Evolutionary conservation across 2,888 invertebrate species (phyloP), one percentile per base, ranked within the genome.

Genomic region (Cerastis rubricosa): DNA sequence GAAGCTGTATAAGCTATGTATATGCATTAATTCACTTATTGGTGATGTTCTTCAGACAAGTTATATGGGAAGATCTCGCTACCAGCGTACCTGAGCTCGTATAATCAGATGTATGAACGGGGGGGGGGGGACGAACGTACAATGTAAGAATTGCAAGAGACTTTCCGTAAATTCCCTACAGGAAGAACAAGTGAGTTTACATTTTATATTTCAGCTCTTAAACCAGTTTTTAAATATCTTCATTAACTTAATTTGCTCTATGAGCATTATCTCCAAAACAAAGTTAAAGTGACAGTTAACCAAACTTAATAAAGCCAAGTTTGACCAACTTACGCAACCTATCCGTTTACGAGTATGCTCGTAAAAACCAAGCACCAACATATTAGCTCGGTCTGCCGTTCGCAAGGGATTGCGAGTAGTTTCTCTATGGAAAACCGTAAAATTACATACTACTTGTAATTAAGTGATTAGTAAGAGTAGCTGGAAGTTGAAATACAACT

Each of bases 361-460:
- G 63, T 85, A 71, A 77, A 74, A 85, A 71, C 47, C 65, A 81
- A 83, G 51, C 69, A 84, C 29, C 51, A 25, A 66, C 43, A 54
- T 85, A 64, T 71, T 69, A 29, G 71, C 43, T 11, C 4, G 12
- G n/a, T n/a, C 57, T 29, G 61, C 76, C 35, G 25, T 59, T 59
- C 25, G 66, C 70, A n/a, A 40, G 71, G 69, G 77, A 65, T 35
- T 47, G 68, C 66, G 65, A 72, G 14, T 65, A 47, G 63, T 67
- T 67, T 65, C 54, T 51, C 74, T 73, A 61, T 80, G 85, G 81
- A 77, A 86, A 84, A 83, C 86, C 83, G 79, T 85, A 79, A 83
- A 84, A 86, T 88, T 81, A 81, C 81, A 78, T 63, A 66, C 70
- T 54, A 54, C 19, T 78, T 19, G 74, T 83, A 83, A 88, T 87